A percentile compares a stretch with the other conserved stretches of the same genome.
Conservation (phyloP, 2,113 vertebrate species). For the Labeo catla region DNA sequence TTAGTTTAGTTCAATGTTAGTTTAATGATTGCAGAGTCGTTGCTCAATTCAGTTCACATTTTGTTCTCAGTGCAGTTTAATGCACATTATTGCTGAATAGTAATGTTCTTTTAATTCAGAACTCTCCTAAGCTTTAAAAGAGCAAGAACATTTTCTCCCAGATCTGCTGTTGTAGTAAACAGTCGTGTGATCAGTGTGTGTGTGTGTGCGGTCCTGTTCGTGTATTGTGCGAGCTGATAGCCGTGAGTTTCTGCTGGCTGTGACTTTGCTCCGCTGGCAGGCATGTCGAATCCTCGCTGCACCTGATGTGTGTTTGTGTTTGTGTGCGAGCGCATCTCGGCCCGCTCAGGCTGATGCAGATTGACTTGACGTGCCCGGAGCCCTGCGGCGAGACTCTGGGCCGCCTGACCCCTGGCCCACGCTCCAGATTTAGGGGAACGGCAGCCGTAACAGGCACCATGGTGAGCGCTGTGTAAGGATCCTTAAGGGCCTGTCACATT, state of each 20-base stretch:
- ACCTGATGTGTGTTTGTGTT: conserved; percentile 36
- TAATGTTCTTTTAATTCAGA: neutral
- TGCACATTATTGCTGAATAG: neutral
- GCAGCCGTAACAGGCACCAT: conserved; percentile 49
- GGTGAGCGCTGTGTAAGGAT: conserved; percentile 45
- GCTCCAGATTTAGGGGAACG: conserved; percentile 44
- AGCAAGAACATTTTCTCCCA: neutral
- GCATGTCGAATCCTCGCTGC: conserved; percentile 44
- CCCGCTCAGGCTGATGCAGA: conserved; percentile 50
- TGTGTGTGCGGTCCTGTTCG: conserved; percentile 17
- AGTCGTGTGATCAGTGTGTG: neutral
- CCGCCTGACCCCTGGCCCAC: conserved; percentile 43
- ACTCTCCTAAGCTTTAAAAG: neutral
- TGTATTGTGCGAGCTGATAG: conserved; percentile 28
- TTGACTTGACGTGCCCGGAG: conserved; percentile 56
- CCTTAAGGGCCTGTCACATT: conserved; percentile 43
- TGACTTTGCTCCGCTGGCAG: conserved; percentile 21
- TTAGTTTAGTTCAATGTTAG: too few relatives aligned
- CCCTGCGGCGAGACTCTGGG: conserved; percentile 46
- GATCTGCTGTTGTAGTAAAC: neutral
- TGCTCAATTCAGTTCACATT: neutral
- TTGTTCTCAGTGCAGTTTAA: neutral
- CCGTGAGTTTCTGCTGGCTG: conserved; percentile 31
- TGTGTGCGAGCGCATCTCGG: conserved; percentile 35
- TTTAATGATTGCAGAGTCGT: neutral